Conservation (phyloP, 1,140 invertebrate species). For the Pogonognathellus flavescens region DNA sequence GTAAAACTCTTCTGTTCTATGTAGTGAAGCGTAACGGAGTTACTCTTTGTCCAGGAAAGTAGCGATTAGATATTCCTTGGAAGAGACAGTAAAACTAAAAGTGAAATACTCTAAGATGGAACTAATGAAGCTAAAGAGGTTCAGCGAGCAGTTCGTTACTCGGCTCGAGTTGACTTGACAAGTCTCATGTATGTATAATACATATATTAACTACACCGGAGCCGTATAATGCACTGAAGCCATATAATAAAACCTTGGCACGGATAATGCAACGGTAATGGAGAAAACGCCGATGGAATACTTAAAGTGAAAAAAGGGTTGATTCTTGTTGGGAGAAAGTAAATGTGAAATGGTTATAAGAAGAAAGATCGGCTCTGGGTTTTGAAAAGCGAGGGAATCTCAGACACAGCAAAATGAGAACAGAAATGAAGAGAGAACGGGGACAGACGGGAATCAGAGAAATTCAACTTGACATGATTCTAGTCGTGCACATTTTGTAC, state of each 20-base stretch:
- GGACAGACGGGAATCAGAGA: background rate
- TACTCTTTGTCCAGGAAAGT: constrained; percentile 10
- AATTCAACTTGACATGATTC: constrained; percentile 12
- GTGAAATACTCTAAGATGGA: background rate
- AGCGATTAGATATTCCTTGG: background rate
- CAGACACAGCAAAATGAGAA: background rate
- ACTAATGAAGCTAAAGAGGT: constrained; percentile 32
- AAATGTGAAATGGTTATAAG: background rate
- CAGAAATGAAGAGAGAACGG: constrained; percentile 22
- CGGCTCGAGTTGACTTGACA: constrained; percentile 20
- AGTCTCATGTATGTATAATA: background rate
- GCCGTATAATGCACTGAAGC: too few relatives aligned
- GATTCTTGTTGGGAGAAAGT: background rate
- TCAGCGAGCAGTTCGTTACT: background rate
- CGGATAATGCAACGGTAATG: constrained; percentile 48
- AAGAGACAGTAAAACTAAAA: background rate
- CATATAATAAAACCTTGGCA: constrained; percentile 45
- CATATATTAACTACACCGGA: background rate
- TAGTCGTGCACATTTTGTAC: background rate
- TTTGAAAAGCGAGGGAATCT: constrained; percentile 5
- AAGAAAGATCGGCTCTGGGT: background rate
- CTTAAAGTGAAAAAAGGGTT: constrained; percentile 10
- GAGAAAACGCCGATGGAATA: background rate
- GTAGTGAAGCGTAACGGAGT: background rate
- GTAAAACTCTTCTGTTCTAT: too few relatives aligned